Evolutionary conservation across 2,888 invertebrate genomes (phyloP).

Genomic region (Periphyllus acericola): DNA sequence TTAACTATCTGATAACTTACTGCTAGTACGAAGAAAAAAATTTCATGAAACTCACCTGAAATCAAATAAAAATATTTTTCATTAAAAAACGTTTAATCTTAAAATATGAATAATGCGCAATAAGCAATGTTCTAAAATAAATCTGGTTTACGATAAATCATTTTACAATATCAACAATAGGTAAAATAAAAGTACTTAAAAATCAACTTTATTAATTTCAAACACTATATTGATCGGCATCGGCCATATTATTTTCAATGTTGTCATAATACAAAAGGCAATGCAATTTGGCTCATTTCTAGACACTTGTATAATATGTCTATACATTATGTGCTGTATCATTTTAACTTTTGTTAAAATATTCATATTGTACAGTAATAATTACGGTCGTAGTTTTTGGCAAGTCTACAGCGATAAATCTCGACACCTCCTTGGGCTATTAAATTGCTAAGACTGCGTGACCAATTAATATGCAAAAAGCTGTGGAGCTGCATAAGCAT

Average conservation of each 20-base stretch:
- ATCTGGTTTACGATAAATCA: not conserved
- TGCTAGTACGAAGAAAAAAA: constrained; percentile 3
- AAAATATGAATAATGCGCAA: not conserved
- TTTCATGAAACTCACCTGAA: constrained; percentile 44
- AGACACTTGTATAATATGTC: not conserved
- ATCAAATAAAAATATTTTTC: not conserved
- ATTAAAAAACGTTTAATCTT: not conserved
- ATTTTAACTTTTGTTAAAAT: not conserved
- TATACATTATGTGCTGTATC: not conserved
- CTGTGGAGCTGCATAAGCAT: not conserved
- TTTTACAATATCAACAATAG: not conserved
- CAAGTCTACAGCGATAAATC: constrained; percentile 40
- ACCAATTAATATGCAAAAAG: constrained; percentile 36
- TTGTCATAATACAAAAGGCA: not conserved
- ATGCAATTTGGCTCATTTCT: not conserved
- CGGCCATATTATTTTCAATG: not conserved
- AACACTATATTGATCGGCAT: not conserved
- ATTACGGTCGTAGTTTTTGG: constrained; percentile 21
- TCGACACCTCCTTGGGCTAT: constrained; percentile 11
- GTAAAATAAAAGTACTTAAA: not conserved
- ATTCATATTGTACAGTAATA: not conserved
- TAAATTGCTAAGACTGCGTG: constrained; percentile 44
- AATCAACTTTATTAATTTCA: not conserved
- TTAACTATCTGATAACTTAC: constrained; percentile 3
- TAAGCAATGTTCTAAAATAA: not conserved